Percentiles rank a stretch among this genome's conserved stretches.
Evolutionary conservation across 1,140 invertebrate species (phyloP).

Genomic region (Caerostris darwini): DNA sequence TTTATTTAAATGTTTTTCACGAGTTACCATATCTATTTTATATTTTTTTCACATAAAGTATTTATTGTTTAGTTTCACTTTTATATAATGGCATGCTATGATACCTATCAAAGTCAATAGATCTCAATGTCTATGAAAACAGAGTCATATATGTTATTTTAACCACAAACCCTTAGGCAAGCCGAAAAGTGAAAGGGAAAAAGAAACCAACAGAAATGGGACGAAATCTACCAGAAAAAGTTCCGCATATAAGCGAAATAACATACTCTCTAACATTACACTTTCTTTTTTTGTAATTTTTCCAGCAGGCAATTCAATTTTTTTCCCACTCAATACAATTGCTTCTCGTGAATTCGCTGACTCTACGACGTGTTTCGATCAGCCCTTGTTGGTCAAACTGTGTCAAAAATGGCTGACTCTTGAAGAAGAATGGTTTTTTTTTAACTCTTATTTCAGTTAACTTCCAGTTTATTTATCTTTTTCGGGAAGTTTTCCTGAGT

Average conservation of each 20-base stretch:
- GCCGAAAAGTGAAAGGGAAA: no score
- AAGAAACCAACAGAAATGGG: no score
- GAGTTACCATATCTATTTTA: no score
- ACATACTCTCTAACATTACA: neutral
- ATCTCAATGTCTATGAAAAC: no score
- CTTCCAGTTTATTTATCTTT: neutral
- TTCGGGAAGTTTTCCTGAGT: neutral
- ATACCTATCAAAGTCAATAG: no score
- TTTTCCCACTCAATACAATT: slow-evolving; percentile 1
- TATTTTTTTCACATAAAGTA: no score
- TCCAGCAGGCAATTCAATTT: neutral
- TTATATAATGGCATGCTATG: no score
- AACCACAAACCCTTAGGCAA: no score
- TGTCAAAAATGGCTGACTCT: slow-evolving; percentile 14
- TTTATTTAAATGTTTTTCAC: no score
- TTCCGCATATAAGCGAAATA: neutral
- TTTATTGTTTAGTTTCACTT: no score
- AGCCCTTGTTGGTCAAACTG: neutral
- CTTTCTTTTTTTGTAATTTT: neutral
- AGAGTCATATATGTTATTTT: no score
- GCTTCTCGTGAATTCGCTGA: slow-evolving; percentile 13
- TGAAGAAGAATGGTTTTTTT: neutral
- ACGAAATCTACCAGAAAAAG: neutral
- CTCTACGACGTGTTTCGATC: neutral
- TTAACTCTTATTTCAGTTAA: neutral